Base-by-base conservation (phyloP, 2,888 invertebrate genomes). In the Agriopis leucophaearia region DNA sequence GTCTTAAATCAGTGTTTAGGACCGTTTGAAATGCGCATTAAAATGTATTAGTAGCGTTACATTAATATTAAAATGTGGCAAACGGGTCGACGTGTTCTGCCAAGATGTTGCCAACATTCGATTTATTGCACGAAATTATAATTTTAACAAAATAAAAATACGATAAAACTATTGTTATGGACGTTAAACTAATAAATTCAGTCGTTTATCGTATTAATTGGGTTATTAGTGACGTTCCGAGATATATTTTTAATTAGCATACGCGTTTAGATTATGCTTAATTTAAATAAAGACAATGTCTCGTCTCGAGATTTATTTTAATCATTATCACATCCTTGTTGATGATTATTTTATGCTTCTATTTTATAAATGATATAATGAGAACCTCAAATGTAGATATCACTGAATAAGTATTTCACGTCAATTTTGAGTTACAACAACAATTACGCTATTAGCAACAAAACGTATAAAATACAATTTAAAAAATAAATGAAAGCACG, bases 401-500 rank as follows among this genome's bases (percentile, higher is more conserved):
- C 57, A 57, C 35, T 12, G 35, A 35, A 57, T 45, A 35, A 47
- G 12, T 12, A 57, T 36, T 47, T 36, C 57, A 47, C 15, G 45
- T 27, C 12, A 15, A 57, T 57, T 57, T 45, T 36, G 7, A 45
- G 45, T 57, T 36, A 47, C 57, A 57, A 47, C 45, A 45, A 15
- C 45, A 59, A 64, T 47, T 59, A 35, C 42, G 27, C 13, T 13
- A 57, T 35, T 56, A 45, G 50, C 35, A 10, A 35, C 35, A 38
- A 52, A 62, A 35, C 12, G 12, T 18, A 63, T 47, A 52, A 54
- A 40, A 63, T 42, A 64, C 59, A 50, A 69, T 74, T 78, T 68
- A 52, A 74, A 74, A 81, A 74, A 72, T 74, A 74, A 74, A 82
- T 77, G 78, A 64, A 70, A 60, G 62, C 73, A 64, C 66, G 64